Evolutionary conservation across 2,113 vertebrate species (phyloP).

Genomic region (Petroica traversi): DNA sequence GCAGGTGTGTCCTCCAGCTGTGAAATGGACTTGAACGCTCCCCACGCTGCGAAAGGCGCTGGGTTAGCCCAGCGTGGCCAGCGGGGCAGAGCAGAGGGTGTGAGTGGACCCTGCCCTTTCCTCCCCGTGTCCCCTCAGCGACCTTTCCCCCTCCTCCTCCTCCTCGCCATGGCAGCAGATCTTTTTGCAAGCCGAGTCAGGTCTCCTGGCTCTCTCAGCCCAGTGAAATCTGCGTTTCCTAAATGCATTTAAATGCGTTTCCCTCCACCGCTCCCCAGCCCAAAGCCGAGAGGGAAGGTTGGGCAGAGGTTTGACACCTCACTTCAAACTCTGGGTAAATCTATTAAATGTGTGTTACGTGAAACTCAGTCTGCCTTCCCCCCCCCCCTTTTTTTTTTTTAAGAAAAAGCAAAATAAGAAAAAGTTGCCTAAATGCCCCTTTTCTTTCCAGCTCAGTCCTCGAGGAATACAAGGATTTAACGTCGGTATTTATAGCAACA

Average conservation of each 20-base stretch:
- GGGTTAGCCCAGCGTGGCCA: not conserved
- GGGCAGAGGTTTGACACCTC: not conserved
- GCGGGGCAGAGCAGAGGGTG: not conserved
- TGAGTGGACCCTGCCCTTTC: not conserved
- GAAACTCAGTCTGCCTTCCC: not conserved
- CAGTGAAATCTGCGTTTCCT: not conserved
- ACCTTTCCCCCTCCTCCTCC: not conserved
- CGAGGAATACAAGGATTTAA: conserved; percentile 41
- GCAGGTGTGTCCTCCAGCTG: conserved; percentile 45
- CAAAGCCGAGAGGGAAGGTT: not conserved
- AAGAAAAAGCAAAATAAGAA: not conserved
- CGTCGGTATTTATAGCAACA: conserved; percentile 37
- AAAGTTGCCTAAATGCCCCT: not conserved
- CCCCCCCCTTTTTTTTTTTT: too few species aligned
- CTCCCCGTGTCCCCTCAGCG: not conserved
- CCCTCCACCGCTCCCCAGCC: too few species aligned
- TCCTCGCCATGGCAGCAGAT: not conserved
- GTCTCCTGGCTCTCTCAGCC: not conserved
- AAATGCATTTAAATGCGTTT: not conserved
- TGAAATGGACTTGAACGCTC: not conserved
- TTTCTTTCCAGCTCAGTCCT: not conserved
- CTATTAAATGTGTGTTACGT: not conserved
- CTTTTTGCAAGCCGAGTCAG: not conserved
- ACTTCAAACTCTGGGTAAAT: not conserved
- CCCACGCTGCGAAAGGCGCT: not conserved